Evolutionary conservation across 2,113 vertebrate genomes (phyloP).

Genomic region (Oryzias melastigma): DNA sequence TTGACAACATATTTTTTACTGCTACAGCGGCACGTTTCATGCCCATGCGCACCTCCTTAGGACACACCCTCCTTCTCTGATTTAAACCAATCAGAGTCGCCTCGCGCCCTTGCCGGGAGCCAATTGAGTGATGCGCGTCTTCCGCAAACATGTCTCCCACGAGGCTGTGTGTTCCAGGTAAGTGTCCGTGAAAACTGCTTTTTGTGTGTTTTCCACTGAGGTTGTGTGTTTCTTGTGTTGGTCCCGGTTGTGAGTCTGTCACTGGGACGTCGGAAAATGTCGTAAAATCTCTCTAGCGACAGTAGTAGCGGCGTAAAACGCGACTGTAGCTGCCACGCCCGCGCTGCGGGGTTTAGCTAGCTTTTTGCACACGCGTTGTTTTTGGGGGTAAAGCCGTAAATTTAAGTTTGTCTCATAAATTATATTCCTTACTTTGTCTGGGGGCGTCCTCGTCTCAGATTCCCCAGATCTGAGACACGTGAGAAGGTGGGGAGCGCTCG

Average conservation of each 20-base stretch:
- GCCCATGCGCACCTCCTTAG: too few relatives aligned
- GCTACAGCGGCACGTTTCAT: too few relatives aligned
- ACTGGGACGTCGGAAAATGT: neutral
- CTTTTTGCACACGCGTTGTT: too few relatives aligned
- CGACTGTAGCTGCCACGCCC: conserved; percentile 9
- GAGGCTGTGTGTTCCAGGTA: conserved; percentile 83
- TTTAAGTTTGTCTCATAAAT: too few relatives aligned
- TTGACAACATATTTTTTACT: too few relatives aligned
- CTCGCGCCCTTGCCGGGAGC: conserved; percentile 2
- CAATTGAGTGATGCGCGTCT: conserved; percentile 44
- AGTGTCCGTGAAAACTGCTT: conserved; percentile 15
- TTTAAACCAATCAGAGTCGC: conserved; percentile 57
- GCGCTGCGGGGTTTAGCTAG: neutral
- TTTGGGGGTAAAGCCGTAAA: too few relatives aligned
- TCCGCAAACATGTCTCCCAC: conserved; percentile 80
- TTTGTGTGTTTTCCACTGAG: neutral
- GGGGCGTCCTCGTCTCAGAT: too few relatives aligned
- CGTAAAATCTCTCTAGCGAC: neutral
- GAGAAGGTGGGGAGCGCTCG: too few relatives aligned
- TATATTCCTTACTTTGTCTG: too few relatives aligned
- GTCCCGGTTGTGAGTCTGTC: neutral
- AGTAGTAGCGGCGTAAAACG: neutral
- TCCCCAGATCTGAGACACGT: too few relatives aligned
- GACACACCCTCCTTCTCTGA: too few relatives aligned
- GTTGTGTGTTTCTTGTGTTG: neutral